Percentiles rank a stretch among this genome's conserved stretches.
phyloP scores from a whole-genome alignment of 2,113 vertebrate genomes.

The Oreocharis arfaki region DNA sequence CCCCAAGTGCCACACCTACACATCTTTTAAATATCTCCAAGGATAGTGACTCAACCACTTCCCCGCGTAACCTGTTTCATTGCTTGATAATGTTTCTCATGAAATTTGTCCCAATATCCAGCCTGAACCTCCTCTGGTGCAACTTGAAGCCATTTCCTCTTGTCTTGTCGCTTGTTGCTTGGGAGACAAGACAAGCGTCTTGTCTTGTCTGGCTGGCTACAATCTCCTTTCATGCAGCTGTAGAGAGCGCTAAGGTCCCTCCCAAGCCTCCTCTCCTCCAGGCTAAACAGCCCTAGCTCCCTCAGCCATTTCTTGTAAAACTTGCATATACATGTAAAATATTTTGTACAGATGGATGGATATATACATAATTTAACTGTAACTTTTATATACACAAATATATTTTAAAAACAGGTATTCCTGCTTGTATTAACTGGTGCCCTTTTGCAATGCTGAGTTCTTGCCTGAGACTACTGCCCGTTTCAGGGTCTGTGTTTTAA shows the following conservation, averaged over 20 bases:
- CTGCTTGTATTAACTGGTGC: slow-evolving; percentile 23
- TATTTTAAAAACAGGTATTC: background rate
- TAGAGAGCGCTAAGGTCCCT: rapidly evolving
- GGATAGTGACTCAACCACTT: background rate
- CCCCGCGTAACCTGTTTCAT: background rate
- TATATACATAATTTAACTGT: background rate
- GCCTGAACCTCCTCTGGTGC: background rate
- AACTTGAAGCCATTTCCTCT: background rate
- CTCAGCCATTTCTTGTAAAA: background rate
- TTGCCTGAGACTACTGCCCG: background rate
- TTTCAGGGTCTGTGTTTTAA: background rate
- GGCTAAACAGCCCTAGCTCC: background rate
- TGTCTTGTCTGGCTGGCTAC: background rate
- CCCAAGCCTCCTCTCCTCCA: background rate
- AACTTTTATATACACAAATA: background rate
- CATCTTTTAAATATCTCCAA: background rate
- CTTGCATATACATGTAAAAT: background rate
- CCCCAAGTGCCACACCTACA: background rate
- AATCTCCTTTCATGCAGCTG: background rate
- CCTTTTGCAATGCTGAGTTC: background rate
- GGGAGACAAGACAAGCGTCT: background rate
- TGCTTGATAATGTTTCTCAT: background rate
- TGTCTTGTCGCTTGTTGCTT: rapidly evolving
- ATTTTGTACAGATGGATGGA: background rate
- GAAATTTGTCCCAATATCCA: background rate